Percentiles rank a stretch among this genome's conserved stretches.
phyloP scores from a whole-genome alignment of 2,113 vertebrate genomes.

The Colistium nudipinnis region DNA sequence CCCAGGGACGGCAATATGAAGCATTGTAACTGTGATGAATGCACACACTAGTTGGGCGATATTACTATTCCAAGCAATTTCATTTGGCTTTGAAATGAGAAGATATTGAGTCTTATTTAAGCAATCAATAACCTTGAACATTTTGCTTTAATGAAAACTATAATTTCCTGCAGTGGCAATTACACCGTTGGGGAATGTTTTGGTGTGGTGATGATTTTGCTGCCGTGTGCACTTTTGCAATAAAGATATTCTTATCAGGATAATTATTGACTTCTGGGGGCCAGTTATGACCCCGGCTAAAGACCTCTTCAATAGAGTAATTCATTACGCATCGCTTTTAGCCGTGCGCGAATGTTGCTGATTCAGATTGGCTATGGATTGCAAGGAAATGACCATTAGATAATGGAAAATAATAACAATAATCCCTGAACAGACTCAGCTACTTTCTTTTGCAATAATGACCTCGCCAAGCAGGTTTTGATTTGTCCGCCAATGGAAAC shows the following conservation, averaged over 20 bases:
- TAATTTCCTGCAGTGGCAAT: conserved; percentile 83
- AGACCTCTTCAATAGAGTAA: conserved; percentile 84
- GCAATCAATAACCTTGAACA: conserved; percentile 83
- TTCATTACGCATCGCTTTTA: conserved; percentile 82
- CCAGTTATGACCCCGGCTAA: conserved; percentile 83
- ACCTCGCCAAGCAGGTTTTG: conserved; percentile 53
- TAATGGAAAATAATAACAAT: conserved; percentile 64
- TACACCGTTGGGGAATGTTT: conserved; percentile 81
- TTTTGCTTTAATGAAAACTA: conserved; percentile 86
- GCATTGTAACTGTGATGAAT: conserved; percentile 77
- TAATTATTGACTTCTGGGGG: conserved; percentile 84
- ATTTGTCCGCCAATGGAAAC: conserved; percentile 37
- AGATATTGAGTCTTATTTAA: conserved; percentile 84
- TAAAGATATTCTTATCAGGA: conserved; percentile 83
- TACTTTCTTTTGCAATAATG: conserved; percentile 66
- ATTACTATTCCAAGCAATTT: conserved; percentile 82
- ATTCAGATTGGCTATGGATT: conserved; percentile 79
- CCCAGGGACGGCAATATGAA: conserved; percentile 63
- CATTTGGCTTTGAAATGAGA: conserved; percentile 78
- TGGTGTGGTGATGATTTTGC: conserved; percentile 79
- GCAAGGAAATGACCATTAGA: conserved; percentile 64
- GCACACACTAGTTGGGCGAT: conserved; percentile 75
- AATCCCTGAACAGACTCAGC: conserved; percentile 45
- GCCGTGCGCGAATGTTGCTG: conserved; percentile 76
- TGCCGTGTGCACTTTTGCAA: conserved; percentile 80